Evolutionary conservation across 2,797 vertebrate species (phyloP), one percentile per base, ranked within the genome.

Genomic region (Phalanger gymnotis): DNA sequence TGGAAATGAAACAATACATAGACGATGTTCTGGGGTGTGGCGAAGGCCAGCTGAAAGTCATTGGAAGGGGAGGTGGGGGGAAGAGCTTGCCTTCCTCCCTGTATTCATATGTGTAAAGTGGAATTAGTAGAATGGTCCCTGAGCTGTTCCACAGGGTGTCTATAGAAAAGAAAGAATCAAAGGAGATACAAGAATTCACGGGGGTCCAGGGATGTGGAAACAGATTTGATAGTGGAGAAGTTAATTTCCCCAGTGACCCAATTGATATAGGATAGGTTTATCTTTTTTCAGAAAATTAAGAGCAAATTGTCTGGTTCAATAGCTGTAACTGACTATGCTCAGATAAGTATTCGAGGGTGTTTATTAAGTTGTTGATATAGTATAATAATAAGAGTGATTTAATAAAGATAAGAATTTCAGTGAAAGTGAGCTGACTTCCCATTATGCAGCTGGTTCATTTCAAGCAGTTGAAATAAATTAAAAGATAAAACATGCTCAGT

Each of bases 241-340:
- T 99, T 99, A 99, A 99, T 99, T 99, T 99, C 99, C 99, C 99
- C 98, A 98, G 99, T 99, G 99, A 99, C 99, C 98, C 99, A 99
- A 99, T 98, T 98, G 99, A 99, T 99, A 99, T 99, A 99, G 99
- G 98, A 98, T 98, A 99, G 98, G 99, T 99, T 99, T 99, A 99
- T 99, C 99, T 99, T 99, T 99, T n/a, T 99, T 98, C 98, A 99
- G 98, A 99, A 99, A 99, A 99, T 98, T 99, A 99, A 99, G 98
- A 98, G 98, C 99, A 99, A 99, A 99, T 99, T 99, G 99, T 99
- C 99, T 99, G 98, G 98, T 98, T 99, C 98, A 98, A 98, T 99
- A 99, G 98, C 95, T 98, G 99, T 99, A 99, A 98, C 99, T 99
- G 98, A 99, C 98, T 95, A 96, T 97, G 98, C 98, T 98, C 99